Conservation (phyloP, 2,113 vertebrate species). For the Saccopteryx leptura region DNA sequence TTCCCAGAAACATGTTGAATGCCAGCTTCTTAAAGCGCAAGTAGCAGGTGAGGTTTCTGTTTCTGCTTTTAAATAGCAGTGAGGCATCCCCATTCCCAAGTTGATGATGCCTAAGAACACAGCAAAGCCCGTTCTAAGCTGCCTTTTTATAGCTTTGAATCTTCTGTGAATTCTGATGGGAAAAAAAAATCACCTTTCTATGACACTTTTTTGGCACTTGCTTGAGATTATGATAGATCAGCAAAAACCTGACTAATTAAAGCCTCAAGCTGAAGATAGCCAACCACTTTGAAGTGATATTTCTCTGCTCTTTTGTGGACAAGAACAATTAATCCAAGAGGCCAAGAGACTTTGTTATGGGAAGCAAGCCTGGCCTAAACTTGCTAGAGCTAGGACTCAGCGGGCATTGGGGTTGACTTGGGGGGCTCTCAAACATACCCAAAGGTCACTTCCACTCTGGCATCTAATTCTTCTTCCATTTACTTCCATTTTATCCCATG, state of each 20-base stretch:
- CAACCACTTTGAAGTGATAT: not conserved
- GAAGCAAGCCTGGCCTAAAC: not conserved
- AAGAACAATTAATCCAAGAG: not conserved
- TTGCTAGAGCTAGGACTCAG: not conserved
- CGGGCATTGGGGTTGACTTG: not conserved
- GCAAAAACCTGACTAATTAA: constrained; percentile 49
- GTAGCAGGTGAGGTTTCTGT: not conserved
- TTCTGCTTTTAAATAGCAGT: constrained; percentile 7
- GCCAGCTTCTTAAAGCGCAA: constrained; percentile 20
- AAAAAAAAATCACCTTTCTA: not conserved
- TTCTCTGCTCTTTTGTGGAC: not conserved
- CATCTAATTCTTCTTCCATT: not conserved
- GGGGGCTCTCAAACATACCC: not conserved
- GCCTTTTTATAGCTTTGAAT: not conserved
- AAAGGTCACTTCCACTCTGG: not conserved
- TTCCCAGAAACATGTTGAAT: not conserved
- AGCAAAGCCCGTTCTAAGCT: not conserved
- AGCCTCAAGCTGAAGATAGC: not conserved
- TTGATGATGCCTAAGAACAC: not conserved
- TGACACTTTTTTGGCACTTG: not conserved
- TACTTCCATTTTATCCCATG: not conserved
- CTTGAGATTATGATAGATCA: not conserved
- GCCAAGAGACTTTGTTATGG: not conserved
- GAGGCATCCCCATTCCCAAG: not conserved
- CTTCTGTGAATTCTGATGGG: not conserved